Evolutionary conservation across 2,888 invertebrate species (phyloP), one percentile per base, ranked within the genome.

Genomic region (Adineta ricciae): DNA sequence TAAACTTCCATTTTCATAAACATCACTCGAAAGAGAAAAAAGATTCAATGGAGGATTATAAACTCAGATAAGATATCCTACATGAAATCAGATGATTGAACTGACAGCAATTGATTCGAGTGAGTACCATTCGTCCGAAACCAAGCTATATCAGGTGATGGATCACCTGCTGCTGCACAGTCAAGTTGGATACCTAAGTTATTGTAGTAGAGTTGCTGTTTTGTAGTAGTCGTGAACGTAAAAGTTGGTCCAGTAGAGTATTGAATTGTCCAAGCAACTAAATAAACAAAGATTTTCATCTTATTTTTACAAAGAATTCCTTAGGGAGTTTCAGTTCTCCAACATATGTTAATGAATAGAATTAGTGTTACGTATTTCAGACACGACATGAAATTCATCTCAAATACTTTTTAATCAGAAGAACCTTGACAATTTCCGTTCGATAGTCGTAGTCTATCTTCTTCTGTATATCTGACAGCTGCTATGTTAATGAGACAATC

Each of bases 1-100:
- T 78, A 78, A 78, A 78, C 78, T 78, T n/a, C 78, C 78, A n/a
- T 78, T 78, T 41, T 78, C 41, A 41, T 41, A 78, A 0, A 78
- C 0, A 41, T 38, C 14, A 78, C 78, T 78, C 38, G 24, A 78
- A 78, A 2, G 16, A 41, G 2, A 41, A 41, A 0, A 41, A n/a
- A n/a, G n/a, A 78, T 24, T 46, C 11, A 1, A 24, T 41, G 8
- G 41, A 14, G 1, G 5, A 8, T 64, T 21, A 24, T 5, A 21
- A 7, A 3, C 3, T 9, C 7, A 11, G 24, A 64, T 11, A 5
- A 64, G 24, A 27, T n/a, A 9, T 41, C 78, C 41, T 14, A 78
- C 78, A 78, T 78, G 3, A 41, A 41, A 11, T 38, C 38, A 5
- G 78, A 78, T 14, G 78, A 38, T 41, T 78, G 38, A 41, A 41